These are phyloP conservation scores for Athripsodes cinereus DNA, from an alignment of 2,888 invertebrate genomes.

Conservation along the genomic window DNA sequence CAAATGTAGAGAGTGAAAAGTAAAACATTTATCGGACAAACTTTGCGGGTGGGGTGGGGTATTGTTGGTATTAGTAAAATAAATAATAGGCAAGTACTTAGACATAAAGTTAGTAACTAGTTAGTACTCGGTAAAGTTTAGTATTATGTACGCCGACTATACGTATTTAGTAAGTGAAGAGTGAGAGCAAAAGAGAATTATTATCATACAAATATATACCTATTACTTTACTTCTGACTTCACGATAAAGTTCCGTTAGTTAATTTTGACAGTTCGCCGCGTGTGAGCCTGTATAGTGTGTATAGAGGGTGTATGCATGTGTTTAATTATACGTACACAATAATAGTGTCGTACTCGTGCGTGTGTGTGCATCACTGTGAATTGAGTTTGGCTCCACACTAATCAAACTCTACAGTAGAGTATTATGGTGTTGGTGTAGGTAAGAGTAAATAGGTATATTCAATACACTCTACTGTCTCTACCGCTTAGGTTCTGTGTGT, in stretches of 20 bases:
- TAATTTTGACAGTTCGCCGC: slow-evolving; percentile 12
- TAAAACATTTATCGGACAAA: not conserved
- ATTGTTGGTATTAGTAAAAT: not conserved
- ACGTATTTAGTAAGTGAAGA: not conserved
- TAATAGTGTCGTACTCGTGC: too few species aligned
- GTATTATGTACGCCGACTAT: too few species aligned
- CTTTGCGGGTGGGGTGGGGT: not conserved
- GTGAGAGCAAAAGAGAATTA: slow-evolving; percentile 30
- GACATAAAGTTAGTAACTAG: not conserved
- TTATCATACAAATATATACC: too few species aligned
- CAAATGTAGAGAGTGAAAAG: too few species aligned
- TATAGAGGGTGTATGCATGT: not conserved
- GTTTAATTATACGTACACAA: not conserved
- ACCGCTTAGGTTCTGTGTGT: not conserved
- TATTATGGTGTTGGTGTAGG: too few species aligned
- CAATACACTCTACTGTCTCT: not conserved
- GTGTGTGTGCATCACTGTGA: too few species aligned
- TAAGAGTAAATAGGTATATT: too few species aligned
- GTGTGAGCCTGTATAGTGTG: not conserved
- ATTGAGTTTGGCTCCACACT: too few species aligned
- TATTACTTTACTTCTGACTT: not conserved
- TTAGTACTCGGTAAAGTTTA: not conserved
- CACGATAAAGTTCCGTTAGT: slow-evolving; percentile 2
- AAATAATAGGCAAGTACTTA: too few species aligned
- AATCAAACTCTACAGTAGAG: too few species aligned